A percentile compares a stretch with the other conserved stretches of the same genome.
These are phyloP conservation scores for Ceryle rudis DNA, from an alignment of 2,797 vertebrate genomes.

Conservation along the genomic window DNA sequence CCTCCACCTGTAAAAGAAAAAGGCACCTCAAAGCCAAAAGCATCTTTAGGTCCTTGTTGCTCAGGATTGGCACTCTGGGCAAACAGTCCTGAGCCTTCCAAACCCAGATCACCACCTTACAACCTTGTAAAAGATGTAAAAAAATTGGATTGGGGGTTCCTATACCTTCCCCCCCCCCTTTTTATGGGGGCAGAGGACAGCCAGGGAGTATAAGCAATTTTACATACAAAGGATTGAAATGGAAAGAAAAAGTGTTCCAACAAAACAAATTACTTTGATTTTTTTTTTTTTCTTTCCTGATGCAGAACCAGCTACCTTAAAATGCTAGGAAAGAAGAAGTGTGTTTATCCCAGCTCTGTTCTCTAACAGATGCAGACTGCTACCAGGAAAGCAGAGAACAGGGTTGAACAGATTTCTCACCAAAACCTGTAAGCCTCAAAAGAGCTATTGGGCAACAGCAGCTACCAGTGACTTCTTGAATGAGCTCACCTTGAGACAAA, in stretches of 20 bases:
- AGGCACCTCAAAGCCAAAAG: background rate
- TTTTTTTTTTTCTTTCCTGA: background rate
- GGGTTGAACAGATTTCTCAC: background rate
- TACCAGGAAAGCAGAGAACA: background rate
- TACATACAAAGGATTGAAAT: background rate
- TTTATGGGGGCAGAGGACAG: no score
- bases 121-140: background rate
- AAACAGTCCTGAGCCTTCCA: background rate
- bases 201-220: background rate
- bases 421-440: background rate
- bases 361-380: background rate
- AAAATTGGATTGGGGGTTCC: background rate
- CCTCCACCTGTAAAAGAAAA: background rate
- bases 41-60: background rate
- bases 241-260: background rate
- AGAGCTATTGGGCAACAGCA: background rate
- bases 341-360: background rate
- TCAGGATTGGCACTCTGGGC: background rate
- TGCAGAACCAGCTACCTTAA: background rate
- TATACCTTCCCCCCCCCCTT: no score
- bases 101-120: background rate
- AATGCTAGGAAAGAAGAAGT: background rate
- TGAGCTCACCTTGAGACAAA: background rate
- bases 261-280: background rate
- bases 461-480: background rate